Percentiles rank a stretch among this genome's conserved stretches.
Conservation (phyloP, 2,797 vertebrate species). For the Spatula clypeata region DNA sequence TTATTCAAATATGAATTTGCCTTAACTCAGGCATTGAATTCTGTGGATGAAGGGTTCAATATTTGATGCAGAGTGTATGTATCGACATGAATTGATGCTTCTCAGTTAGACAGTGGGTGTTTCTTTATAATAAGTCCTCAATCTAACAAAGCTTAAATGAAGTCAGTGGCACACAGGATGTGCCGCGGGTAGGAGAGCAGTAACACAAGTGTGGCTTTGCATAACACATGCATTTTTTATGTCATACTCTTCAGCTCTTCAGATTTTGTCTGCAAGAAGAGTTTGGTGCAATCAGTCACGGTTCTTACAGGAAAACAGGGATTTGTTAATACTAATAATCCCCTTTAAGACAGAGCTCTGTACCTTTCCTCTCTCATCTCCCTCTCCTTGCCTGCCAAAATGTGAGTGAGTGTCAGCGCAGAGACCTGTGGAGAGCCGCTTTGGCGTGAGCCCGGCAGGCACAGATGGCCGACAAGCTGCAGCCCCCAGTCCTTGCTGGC, state of each 20-base stretch:
- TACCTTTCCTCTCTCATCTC: not conserved
- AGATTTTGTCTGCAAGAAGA: slow-evolving; percentile 28
- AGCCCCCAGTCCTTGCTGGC: not conserved
- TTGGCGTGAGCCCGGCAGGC: slow-evolving; percentile 33
- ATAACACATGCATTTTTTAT: slow-evolving; percentile 18
- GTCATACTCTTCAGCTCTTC: not conserved
- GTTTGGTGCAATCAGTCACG: slow-evolving; percentile 41
- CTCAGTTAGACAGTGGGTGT: not conserved
- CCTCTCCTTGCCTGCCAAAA: slow-evolving; percentile 54
- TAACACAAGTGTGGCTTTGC: not conserved
- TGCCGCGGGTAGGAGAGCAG: not conserved
- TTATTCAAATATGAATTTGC: slow-evolving; percentile 41
- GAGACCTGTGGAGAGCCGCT: not conserved
- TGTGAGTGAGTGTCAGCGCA: not conserved
- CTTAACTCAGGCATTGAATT: slow-evolving; percentile 18
- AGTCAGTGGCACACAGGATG: not conserved
- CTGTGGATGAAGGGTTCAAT: not conserved
- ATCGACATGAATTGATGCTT: slow-evolving; percentile 9
- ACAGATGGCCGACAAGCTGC: slow-evolving; percentile 28
- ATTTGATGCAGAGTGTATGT: not conserved
- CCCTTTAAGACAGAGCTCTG: slow-evolving; percentile 43
- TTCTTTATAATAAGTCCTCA: slow-evolving; percentile 38
- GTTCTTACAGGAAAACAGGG: slow-evolving; percentile 54
- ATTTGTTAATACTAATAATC: slow-evolving; percentile 40
- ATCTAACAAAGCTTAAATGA: slow-evolving; percentile 12